A percentile compares a stretch with the other conserved stretches of the same genome.
Conservation (phyloP, 2,888 invertebrate species). For the Saturnia japonica region DNA sequence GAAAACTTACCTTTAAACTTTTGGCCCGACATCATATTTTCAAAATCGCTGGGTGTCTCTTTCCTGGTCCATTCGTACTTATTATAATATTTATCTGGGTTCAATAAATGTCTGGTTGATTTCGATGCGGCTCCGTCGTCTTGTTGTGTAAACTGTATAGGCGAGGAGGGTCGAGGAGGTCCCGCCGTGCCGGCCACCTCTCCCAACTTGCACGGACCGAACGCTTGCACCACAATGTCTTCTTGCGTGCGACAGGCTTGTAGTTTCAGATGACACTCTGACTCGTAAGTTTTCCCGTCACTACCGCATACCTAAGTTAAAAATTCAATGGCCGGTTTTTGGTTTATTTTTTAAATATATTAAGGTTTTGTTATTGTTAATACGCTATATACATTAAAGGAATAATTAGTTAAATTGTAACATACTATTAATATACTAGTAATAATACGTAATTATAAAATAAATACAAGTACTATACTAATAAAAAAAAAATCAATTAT, state of each 20-base stretch:
- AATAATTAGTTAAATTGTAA: neutral
- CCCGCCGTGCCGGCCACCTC: slow-evolving; percentile 88
- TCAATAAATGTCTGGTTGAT: slow-evolving; percentile 89
- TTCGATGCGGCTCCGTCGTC: slow-evolving; percentile 90
- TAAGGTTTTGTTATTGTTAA: too few relatives aligned
- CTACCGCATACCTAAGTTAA: slow-evolving; percentile 85
- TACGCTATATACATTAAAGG: neutral
- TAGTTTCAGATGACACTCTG: slow-evolving; percentile 90
- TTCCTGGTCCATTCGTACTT: slow-evolving; percentile 83
- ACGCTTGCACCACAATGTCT: slow-evolving; percentile 89
- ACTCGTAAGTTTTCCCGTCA: slow-evolving; percentile 91
- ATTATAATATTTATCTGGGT: slow-evolving; percentile 85
- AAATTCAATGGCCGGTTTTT: too few relatives aligned
- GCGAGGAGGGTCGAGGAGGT: slow-evolving; percentile 88
- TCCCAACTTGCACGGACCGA: slow-evolving; percentile 88
- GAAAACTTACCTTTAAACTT: slow-evolving; percentile 78
- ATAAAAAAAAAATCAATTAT: too few relatives aligned
- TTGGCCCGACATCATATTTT: slow-evolving; percentile 64
- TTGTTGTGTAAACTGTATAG: slow-evolving; percentile 90
- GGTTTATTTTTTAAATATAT: too few relatives aligned
- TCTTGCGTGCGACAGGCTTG: slow-evolving; percentile 92
- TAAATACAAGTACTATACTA: too few relatives aligned
- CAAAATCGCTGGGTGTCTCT: slow-evolving; percentile 77
- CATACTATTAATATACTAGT: too few relatives aligned
- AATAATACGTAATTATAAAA: too few relatives aligned